A percentile compares a stretch with the other conserved stretches of the same genome.
phyloP scores from a whole-genome alignment of 1,140 invertebrate species.

The Drosophila lowei region DNA sequence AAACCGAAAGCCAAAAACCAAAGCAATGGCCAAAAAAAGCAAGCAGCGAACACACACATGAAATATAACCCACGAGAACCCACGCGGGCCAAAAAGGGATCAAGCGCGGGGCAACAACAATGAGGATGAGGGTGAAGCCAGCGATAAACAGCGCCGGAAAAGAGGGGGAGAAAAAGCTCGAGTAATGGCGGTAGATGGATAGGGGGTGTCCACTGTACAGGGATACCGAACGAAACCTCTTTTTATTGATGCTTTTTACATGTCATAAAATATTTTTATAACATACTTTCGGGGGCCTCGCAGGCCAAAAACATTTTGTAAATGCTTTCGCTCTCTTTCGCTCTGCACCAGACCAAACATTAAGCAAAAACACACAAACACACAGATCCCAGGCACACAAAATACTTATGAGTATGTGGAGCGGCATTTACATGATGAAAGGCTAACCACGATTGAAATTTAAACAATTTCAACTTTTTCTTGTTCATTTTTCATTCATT shows the following conservation, averaged over 20 bases:
- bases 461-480: slow-evolving; percentile 65
- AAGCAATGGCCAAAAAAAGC: slow-evolving; percentile 29
- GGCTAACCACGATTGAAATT: slow-evolving; percentile 58
- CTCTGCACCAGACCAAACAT: slow-evolving; percentile 23
- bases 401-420: slow-evolving; percentile 26
- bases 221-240: slow-evolving; percentile 55
- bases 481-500: slow-evolving; percentile 34
- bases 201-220: background rate
- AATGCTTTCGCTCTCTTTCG: slow-evolving; percentile 19
- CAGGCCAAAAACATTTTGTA: slow-evolving; percentile 58
- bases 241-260: slow-evolving; percentile 81
- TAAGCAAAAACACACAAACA: slow-evolving; percentile 26
- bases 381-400: slow-evolving; percentile 8
- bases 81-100: slow-evolving; percentile 60
- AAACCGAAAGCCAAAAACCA: slow-evolving; percentile 58
- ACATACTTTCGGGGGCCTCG: slow-evolving; percentile 63
- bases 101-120: slow-evolving; percentile 56
- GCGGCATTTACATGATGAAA: slow-evolving; percentile 63
- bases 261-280: slow-evolving; percentile 82
- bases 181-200: slow-evolving; percentile 15
- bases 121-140: slow-evolving; percentile 6
- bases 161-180: slow-evolving; percentile 21
- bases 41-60: slow-evolving; percentile 20
- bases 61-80: slow-evolving; percentile 54
- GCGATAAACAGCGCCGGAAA: slow-evolving; percentile 56